These are phyloP conservation scores for Cepaea nemoralis DNA, from an alignment of 1,140 invertebrate genomes.

Conservation along the genomic window DNA sequence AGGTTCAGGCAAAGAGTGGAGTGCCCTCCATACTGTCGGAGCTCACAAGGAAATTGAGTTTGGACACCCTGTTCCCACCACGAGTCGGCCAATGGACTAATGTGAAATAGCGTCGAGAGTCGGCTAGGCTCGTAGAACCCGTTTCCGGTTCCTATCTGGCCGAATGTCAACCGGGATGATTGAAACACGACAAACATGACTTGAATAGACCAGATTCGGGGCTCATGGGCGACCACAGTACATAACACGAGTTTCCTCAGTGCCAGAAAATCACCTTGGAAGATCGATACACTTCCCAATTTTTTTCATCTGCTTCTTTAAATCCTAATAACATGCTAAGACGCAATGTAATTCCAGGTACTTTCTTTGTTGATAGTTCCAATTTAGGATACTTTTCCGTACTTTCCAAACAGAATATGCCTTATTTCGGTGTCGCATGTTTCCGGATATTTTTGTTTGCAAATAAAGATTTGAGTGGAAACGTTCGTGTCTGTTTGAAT, in stretches of 20 bases:
- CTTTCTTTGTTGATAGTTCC: no score
- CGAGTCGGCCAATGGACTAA: constrained; percentile 29
- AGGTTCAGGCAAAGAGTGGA: background rate
- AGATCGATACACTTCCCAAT: no score
- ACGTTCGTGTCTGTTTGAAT: no score
- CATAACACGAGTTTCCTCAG: constrained; percentile 1
- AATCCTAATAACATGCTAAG: no score
- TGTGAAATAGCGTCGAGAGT: constrained; percentile 4
- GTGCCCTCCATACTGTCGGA: constrained; percentile 14
- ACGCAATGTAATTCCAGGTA: no score
- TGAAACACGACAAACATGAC: constrained; percentile 37
- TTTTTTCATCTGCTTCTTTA: no score
- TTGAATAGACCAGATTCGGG: constrained; percentile 10
- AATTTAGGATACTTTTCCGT: no score
- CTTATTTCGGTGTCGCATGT: no score
- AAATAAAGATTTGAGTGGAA: no score
- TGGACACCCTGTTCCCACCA: background rate
- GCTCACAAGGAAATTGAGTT: constrained; percentile 28
- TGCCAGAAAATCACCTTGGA: background rate
- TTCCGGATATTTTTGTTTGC: no score
- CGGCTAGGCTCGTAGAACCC: constrained; percentile 15
- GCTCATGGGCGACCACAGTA: background rate
- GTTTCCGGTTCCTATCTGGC: constrained; percentile 27
- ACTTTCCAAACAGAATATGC: no score
- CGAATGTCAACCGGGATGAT: constrained; percentile 17